Evolutionary conservation across 2,113 vertebrate genomes (phyloP), one percentile per base, ranked within the genome.

Genomic region (Trachemys scripta): DNA sequence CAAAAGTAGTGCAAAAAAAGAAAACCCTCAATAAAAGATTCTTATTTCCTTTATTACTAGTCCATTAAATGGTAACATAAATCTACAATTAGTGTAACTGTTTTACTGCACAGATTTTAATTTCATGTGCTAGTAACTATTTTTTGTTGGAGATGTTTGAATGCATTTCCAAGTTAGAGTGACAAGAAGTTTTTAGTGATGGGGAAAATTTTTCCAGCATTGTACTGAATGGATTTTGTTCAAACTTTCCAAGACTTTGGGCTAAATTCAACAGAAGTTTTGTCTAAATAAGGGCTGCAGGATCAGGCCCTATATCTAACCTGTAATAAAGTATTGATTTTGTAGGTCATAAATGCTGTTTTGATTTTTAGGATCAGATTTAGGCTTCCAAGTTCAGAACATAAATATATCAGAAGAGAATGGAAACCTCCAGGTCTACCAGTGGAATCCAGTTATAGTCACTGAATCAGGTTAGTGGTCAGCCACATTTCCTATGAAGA

Each of bases 371-470:
- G 2, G 22, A 19, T 10, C 27, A 72, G 2, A 53, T 85, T 81
- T 56, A 53, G 2, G n/a, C 93, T 94, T 88, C 62, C 3, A 5
- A 80, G 80, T 88, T 59, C 35, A 9, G 35, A 59, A 91, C 84
- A 91, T 82, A 35, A 6, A n/a, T 72, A n/a, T 1, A 69, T 8
- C 2, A 1, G 10, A 51, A 80, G 8, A 56, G 19, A 88, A 94
- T 38, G 80, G 80, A 86, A 93, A 81, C 62, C 72, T 72, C 10
- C 25, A 72, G 9, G 72, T 94, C 72, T 1, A 0, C 78, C 88
- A 75, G 76, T 0, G 0, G 20, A 49, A 29, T 92, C 17, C 65
- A 19, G 85, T 47, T 69, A 80, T 87, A 93, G 20, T 0, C 0
- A 2, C 35, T 29, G 13, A 94, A 65, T 49, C 42, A 76, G 45